Evolutionary conservation across 1,140 invertebrate genomes (phyloP), one percentile per base, ranked within the genome.

Genomic region (Halictus rubicundus): DNA sequence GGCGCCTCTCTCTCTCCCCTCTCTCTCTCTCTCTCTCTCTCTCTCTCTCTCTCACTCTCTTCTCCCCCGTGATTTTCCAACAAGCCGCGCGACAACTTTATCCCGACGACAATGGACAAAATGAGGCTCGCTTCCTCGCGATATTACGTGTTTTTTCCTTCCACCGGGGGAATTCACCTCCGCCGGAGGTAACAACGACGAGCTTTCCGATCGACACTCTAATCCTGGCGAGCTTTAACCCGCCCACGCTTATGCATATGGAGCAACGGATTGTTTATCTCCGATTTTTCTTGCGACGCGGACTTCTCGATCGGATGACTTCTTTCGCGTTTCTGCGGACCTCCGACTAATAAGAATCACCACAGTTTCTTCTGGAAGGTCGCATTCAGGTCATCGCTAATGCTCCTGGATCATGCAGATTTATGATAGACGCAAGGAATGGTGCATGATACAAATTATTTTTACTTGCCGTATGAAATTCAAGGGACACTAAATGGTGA

Each of bases 1-100:
- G 87, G 83, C 87, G 88, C 87, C 88, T 78, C 82, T 86, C 78
- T 75, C 78, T 78, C 88, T 80, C 78, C 37, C 8, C 37, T 42
- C 39, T 10, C 39, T 46, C 42, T 46, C 42, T 12, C 42, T 0
- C 9, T 12, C 84, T 81, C 88, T 78, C 79, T 86, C 78, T 76
- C 78, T 75, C 85, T 80, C 81, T 68, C 83, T 12, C 42, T 12
- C 10, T 12, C 14, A 12, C 42, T 46, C 12, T 46, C 10, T 12
- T 12, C 10, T 39, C 8, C 39, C 1, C 27, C 37, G 10, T 32
- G 27, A n/a, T 52, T 89, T 89, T 87, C 85, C 84, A 86, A 84
- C 83, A 81, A 85, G 49, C 49, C 88, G 75, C 79, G 63, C 70
- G 78, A 86, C 81, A 81, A 83, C 70, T 78, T 78, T 85, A 81